Conservation (phyloP, 2,888 invertebrate species). For the Acrobasis suavella region DNA sequence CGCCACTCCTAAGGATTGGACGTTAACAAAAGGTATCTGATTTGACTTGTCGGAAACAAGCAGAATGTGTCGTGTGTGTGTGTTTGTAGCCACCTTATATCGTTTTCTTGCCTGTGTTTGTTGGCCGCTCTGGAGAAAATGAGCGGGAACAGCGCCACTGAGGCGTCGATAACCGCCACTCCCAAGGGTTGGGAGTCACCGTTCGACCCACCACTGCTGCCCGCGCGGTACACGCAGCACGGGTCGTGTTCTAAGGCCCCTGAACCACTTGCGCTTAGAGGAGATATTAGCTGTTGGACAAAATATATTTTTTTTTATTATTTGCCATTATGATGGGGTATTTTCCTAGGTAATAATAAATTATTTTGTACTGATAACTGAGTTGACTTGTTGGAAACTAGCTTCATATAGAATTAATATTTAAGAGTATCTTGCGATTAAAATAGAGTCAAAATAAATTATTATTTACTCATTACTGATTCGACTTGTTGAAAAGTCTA, state of each 20-base stretch:
- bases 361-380: too few species aligned
- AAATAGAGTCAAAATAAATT: too few species aligned
- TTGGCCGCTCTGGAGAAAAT: conserved; percentile 97
- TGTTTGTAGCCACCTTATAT: not conserved
- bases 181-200: conserved; percentile 89
- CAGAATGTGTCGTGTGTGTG: too few species aligned
- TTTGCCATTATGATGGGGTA: too few species aligned
- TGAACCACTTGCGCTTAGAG: conserved; percentile 97
- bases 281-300: conserved; percentile 87
- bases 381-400: too few species aligned
- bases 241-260: conserved; percentile 98
- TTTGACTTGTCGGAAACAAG: too few species aligned
- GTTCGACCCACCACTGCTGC: conserved; percentile 67
- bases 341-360: too few species aligned
- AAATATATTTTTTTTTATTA: not conserved
- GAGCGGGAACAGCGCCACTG: conserved; percentile 95
- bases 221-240: conserved; percentile 92
- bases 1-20: conserved; percentile 95
- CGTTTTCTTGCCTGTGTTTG: conserved; percentile 88
- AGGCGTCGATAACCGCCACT: conserved; percentile 97
- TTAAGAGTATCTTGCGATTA: too few species aligned
- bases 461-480: too few species aligned
- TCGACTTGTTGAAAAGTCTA: too few species aligned
- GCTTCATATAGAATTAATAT: too few species aligned
- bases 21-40: too few species aligned